Evolutionary conservation across 2,888 invertebrate species (phyloP).

Genomic region (Hirtodrosophila cameraria): DNA sequence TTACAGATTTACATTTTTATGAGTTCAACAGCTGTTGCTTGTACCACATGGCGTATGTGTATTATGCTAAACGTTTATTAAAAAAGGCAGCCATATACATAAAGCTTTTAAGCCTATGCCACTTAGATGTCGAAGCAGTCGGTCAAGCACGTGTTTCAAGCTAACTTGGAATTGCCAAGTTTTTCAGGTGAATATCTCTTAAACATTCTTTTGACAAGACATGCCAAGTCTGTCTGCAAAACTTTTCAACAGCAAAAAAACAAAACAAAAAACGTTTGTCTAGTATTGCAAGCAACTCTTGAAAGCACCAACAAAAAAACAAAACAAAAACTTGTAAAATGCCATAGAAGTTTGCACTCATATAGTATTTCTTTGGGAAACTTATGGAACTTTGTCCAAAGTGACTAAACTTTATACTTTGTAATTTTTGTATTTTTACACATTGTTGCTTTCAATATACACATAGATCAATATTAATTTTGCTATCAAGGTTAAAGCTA

Average conservation of each 20-base stretch:
- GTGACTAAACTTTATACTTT: slow-evolving; percentile 3
- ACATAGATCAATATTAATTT: slow-evolving; percentile 40
- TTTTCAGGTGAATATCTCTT: slow-evolving; percentile 9
- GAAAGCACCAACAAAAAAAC: neutral
- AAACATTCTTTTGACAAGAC: slow-evolving; percentile 6
- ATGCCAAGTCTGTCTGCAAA: slow-evolving; percentile 22
- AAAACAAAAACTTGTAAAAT: neutral
- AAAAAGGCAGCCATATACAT: neutral
- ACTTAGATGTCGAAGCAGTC: neutral
- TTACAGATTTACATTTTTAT: neutral
- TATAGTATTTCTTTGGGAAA: neutral
- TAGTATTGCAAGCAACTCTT: slow-evolving; percentile 2
- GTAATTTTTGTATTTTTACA: neutral
- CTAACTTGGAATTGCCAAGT: slow-evolving; percentile 13
- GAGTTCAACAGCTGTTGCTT: neutral
- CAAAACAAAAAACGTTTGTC: slow-evolving; percentile 12
- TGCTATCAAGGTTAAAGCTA: slow-evolving; percentile 14
- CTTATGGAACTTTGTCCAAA: neutral
- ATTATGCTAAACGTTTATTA: neutral
- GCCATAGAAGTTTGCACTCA: neutral
- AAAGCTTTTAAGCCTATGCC: too few relatives aligned
- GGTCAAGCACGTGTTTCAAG: slow-evolving; percentile 14
- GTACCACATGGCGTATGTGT: slow-evolving; percentile 21
- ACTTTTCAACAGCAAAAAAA: too few relatives aligned
- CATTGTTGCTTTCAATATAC: slow-evolving; percentile 13